phyloP scores from a whole-genome alignment of 2,797 vertebrate species.

The Pelobates cultripes region DNA sequence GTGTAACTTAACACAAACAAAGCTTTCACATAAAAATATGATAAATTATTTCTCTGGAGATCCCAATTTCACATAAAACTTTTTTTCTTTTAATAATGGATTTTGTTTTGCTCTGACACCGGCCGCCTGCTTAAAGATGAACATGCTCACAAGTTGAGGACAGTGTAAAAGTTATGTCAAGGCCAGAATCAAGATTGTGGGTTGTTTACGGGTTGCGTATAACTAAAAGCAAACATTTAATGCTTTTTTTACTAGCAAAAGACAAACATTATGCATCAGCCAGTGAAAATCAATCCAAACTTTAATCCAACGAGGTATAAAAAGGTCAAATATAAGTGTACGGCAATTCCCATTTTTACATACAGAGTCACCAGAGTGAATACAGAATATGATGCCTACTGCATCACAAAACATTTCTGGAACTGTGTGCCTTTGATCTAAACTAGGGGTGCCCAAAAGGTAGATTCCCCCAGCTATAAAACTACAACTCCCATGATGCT shows the following conservation, averaged over 20 bases:
- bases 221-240: constrained; percentile 6
- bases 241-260: neutral
- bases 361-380: neutral
- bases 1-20: too few relatives aligned
- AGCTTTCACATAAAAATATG: too few relatives aligned
- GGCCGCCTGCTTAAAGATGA: too few relatives aligned
- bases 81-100: too few relatives aligned
- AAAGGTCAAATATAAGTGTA: neutral
- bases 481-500: too few relatives aligned
- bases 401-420: constrained; percentile 27
- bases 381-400: neutral
- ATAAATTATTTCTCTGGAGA: too few relatives aligned
- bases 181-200: too few relatives aligned
- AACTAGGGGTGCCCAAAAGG: neutral
- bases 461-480: too few relatives aligned
- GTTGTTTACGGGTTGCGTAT: neutral
- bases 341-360: neutral
- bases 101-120: too few relatives aligned
- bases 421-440: constrained; percentile 47
- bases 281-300: neutral
- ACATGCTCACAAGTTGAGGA: too few relatives aligned
- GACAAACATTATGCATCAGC: neutral
- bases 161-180: too few relatives aligned
- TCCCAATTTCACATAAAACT: too few relatives aligned
- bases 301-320: neutral